phyloP scores from a whole-genome alignment of 2,888 invertebrate species.

The Melanargia galathea region DNA sequence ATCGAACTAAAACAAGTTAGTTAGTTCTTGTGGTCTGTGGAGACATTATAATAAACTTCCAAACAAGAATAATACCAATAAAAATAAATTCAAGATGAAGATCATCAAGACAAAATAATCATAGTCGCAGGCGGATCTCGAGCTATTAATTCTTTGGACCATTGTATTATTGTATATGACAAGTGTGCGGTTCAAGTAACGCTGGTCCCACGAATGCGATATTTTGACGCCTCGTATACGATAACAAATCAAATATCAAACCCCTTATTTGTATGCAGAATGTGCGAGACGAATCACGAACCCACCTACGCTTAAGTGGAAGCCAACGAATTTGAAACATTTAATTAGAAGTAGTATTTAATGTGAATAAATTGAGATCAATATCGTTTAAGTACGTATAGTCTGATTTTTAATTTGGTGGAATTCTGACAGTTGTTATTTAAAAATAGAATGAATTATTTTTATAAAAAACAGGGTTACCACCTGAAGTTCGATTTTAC shows the following conservation, averaged over 20 bases:
- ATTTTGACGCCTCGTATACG: constrained; percentile 72
- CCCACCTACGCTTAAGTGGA: constrained; percentile 41
- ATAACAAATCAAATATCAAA: constrained; percentile 74
- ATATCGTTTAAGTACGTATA: neutral
- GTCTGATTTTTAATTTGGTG: too few relatives aligned
- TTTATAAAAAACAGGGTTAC: too few relatives aligned
- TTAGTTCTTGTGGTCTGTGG: too few relatives aligned
- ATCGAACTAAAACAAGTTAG: too few relatives aligned
- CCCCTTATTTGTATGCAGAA: constrained; percentile 65
- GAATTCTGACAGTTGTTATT: too few relatives aligned
- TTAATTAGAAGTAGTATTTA: constrained; percentile 14
- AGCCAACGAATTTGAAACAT: constrained; percentile 16
- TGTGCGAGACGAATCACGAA: constrained; percentile 52
- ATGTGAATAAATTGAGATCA: neutral
- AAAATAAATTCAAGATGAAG: neutral
- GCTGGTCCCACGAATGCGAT: constrained; percentile 54
- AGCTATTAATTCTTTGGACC: neutral
- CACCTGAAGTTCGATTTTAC: too few relatives aligned
- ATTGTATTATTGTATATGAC: constrained; percentile 28
- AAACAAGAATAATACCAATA: too few relatives aligned
- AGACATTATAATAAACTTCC: too few relatives aligned
- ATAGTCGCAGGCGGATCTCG: neutral
- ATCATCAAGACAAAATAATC: neutral
- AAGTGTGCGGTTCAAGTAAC: constrained; percentile 41
- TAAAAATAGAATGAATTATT: too few relatives aligned